These are phyloP conservation scores for Tupaia tana DNA, from an alignment of 2,113 vertebrate species.

Conservation along the genomic window DNA sequence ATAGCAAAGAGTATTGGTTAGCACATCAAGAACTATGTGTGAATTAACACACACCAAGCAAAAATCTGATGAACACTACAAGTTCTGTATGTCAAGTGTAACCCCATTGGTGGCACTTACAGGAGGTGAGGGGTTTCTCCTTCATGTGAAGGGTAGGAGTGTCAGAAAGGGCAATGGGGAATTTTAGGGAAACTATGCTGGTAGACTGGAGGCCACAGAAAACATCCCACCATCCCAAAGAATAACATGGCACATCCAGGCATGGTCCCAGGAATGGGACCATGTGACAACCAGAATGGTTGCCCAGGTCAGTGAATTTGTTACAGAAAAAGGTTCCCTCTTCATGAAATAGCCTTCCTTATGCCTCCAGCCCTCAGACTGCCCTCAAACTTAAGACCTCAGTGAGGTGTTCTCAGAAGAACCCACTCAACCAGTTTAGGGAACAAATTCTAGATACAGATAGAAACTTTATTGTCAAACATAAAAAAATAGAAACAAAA, in stretches of 20 bases:
- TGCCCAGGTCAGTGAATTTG: not conserved
- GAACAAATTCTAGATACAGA: slow-evolving; percentile 48
- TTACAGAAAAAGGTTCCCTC: not conserved
- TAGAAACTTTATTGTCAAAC: slow-evolving; percentile 63
- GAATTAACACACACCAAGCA: not conserved
- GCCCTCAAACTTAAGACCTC: not conserved
- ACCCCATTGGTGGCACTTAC: not conserved
- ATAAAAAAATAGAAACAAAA: slow-evolving; percentile 58
- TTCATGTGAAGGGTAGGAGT: not conserved
- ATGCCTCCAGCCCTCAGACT: not conserved
- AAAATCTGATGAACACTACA: not conserved
- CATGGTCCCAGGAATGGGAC: not conserved
- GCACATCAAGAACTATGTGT: not conserved
- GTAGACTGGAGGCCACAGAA: not conserved
- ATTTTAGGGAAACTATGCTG: not conserved
- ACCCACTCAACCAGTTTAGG: not conserved
- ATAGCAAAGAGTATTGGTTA: not conserved
- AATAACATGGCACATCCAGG: not conserved
- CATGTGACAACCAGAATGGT: not conserved
- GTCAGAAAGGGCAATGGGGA: not conserved
- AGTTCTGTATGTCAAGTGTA: not conserved
- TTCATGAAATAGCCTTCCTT: not conserved
- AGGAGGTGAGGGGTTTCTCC: not conserved
- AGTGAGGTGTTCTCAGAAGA: not conserved
- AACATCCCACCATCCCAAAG: not conserved